These are phyloP conservation scores for Ophthalmolycus amberensis DNA, from an alignment of 2,113 vertebrate genomes.

Conservation along the genomic window DNA sequence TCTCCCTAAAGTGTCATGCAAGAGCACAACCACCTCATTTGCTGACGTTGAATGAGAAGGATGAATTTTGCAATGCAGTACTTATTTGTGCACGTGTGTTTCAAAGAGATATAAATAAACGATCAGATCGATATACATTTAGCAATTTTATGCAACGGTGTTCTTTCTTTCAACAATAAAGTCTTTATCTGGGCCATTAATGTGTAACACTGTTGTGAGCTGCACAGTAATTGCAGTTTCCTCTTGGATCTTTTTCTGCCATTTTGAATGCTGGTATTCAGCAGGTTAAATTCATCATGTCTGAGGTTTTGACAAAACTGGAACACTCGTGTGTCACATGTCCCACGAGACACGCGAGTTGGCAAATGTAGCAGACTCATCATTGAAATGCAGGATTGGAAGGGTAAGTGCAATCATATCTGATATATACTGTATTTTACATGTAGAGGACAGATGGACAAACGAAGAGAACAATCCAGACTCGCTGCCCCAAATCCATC, in stretches of 20 bases:
- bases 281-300: background rate
- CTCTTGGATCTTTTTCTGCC: background rate
- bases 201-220: background rate
- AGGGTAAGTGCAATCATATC: background rate
- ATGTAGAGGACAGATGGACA: background rate
- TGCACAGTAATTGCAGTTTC: background rate
- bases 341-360: background rate
- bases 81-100: constrained; percentile 12
- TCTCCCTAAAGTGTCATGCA: constrained; percentile 44
- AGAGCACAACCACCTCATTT: constrained; percentile 22
- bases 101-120: constrained; percentile 3
- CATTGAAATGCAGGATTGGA: background rate
- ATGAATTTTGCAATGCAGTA: constrained; percentile 2
- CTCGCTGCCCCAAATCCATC: background rate
- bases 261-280: constrained; percentile 11
- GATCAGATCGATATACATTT: background rate
- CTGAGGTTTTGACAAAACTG: constrained; percentile 11
- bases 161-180: background rate
- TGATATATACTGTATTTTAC: background rate
- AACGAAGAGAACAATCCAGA: background rate
- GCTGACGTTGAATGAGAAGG: constrained; percentile 13
- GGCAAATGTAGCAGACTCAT: background rate
- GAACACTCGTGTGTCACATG: background rate
- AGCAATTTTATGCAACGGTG: background rate
- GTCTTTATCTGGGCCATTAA: background rate